A percentile compares a stretch with the other conserved stretches of the same genome.
Evolutionary conservation across 2,113 vertebrate species (phyloP).

Genomic region (Pampusana beccarii): DNA sequence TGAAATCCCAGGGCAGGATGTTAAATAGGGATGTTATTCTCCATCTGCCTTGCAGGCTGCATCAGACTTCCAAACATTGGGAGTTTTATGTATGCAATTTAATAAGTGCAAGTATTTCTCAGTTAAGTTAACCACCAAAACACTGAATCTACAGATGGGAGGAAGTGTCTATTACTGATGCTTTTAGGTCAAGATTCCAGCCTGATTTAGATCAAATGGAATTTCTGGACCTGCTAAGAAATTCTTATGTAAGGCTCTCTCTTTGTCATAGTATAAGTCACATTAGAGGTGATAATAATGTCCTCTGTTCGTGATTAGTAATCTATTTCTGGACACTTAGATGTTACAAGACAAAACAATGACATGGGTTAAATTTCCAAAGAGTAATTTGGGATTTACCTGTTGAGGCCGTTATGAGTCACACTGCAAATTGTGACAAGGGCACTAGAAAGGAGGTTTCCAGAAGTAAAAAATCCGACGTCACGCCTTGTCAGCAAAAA

Average conservation of each 20-base stretch:
- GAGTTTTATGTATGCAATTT: accelerated
- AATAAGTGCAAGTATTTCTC: background rate
- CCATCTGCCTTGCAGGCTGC: background rate
- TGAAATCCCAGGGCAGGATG: background rate
- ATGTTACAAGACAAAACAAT: background rate
- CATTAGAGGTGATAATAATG: background rate
- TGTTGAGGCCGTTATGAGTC: background rate
- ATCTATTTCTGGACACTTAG: background rate
- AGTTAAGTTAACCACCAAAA: background rate
- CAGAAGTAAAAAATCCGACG: background rate
- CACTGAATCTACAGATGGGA: no score
- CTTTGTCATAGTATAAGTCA: background rate
- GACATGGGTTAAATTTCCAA: background rate
- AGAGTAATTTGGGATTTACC: constrained; percentile 33
- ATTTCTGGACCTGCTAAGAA: background rate
- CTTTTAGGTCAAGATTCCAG: background rate
- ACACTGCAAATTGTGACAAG: background rate
- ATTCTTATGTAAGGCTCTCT: background rate
- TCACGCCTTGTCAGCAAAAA: background rate
- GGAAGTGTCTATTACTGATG: background rate
- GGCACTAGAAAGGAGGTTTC: background rate
- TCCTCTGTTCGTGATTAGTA: background rate
- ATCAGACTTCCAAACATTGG: background rate
- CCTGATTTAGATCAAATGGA: background rate
- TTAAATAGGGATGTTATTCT: background rate